Conservation (phyloP, 2,797 vertebrate species). For the Nyctibius grandis region DNA sequence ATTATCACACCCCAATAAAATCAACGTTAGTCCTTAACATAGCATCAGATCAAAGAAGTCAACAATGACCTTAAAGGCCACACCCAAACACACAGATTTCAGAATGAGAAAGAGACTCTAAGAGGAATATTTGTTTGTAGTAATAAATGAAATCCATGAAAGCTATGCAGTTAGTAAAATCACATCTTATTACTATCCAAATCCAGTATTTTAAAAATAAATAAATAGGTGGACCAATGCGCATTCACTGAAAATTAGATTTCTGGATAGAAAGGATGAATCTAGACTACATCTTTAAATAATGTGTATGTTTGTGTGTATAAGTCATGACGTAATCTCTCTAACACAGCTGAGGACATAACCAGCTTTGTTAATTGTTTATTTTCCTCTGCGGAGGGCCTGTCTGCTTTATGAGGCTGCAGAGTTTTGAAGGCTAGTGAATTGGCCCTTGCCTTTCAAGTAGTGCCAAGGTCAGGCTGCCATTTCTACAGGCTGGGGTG, state of each 20-base stretch:
- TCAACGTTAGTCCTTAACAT: not conserved
- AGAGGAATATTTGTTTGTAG: not conserved
- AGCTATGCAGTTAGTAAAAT: not conserved
- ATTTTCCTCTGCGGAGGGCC: not conserved
- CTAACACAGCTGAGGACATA: not conserved
- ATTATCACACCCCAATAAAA: not conserved
- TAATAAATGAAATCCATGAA: not conserved
- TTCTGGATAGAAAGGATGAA: not conserved
- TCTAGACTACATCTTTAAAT: not conserved
- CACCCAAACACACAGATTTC: not conserved
- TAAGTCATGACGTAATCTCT: not conserved
- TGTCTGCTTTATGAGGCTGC: not conserved
- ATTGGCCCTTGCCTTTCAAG: not conserved
- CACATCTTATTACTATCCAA: not conserved
- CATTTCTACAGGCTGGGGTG: not conserved
- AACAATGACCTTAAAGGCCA: not conserved
- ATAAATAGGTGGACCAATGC: not conserved
- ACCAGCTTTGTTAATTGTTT: not conserved
- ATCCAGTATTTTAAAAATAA: not conserved
- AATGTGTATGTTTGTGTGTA: not conserved
- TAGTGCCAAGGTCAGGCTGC: not conserved
- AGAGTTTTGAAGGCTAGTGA: not conserved
- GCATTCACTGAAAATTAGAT: not conserved
- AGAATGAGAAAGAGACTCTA: not conserved
- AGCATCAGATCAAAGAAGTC: not conserved